Evolutionary conservation across 2,797 vertebrate species (phyloP).

Genomic region (Notolabrus celidotus): DNA sequence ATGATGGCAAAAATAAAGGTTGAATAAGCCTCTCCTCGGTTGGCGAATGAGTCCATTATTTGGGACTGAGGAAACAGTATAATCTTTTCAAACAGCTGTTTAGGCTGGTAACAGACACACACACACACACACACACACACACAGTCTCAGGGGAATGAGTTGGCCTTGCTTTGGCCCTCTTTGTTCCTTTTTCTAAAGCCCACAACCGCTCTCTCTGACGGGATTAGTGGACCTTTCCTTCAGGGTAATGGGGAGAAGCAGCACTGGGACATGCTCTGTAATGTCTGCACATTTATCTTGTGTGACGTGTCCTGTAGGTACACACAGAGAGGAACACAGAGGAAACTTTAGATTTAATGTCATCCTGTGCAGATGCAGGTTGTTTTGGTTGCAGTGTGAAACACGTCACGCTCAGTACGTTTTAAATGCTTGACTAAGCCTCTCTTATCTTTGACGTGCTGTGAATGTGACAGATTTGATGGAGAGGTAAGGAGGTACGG

Average conservation of each 20-base stretch:
- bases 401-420: background rate
- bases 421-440: background rate
- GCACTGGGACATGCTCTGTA: background rate
- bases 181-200: background rate
- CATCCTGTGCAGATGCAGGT: background rate
- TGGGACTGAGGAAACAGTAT: no score
- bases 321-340: background rate
- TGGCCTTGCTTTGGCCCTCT: no score
- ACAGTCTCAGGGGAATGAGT: background rate
- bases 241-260: slow-evolving; percentile 34
- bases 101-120: background rate
- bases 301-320: slow-evolving; percentile 11
- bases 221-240: slow-evolving; percentile 28
- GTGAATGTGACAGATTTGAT: background rate
- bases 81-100: background rate
- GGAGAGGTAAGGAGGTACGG: background rate
- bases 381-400: background rate
- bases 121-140: background rate
- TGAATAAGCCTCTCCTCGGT: no score
- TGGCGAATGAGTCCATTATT: no score
- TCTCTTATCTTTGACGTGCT: background rate
- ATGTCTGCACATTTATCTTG: slow-evolving; percentile 34
- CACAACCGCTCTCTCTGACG: slow-evolving; percentile 13
- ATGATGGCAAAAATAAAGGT: no score
- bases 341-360: background rate